These are phyloP conservation scores for Bombus difficillimus DNA, from an alignment of 1,140 invertebrate species.

Conservation along the genomic window DNA sequence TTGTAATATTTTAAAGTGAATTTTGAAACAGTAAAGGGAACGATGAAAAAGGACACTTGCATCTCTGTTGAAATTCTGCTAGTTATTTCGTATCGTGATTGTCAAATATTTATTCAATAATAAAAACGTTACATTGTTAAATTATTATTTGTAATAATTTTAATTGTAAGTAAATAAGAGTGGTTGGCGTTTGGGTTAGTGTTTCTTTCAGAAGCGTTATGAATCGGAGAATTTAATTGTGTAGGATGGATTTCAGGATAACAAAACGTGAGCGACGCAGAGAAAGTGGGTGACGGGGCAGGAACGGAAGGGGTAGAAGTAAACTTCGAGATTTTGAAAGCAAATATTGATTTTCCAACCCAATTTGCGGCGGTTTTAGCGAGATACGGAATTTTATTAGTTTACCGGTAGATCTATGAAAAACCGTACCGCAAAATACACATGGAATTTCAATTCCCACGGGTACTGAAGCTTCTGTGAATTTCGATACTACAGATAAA, in stretches of 20 bases:
- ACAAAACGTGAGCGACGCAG: neutral
- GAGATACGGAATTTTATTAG: conserved; percentile 36
- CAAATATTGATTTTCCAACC: conserved; percentile 37
- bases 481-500: neutral
- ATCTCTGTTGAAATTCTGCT: too few relatives aligned
- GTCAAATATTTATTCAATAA: too few relatives aligned
- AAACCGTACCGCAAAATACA: conserved; percentile 4
- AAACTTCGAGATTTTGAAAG: conserved; percentile 37
- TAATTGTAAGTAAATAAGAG: too few relatives aligned
- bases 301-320: neutral
- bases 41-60: too few relatives aligned
- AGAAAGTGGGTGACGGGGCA: too few relatives aligned
- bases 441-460: neutral
- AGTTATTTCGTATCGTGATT: too few relatives aligned
- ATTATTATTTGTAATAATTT: too few relatives aligned
- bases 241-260: neutral
- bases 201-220: neutral
- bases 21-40: too few relatives aligned
- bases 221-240: conserved; percentile 6
- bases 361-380: conserved; percentile 33
- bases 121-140: too few relatives aligned
- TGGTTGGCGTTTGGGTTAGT: neutral
- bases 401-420: conserved; percentile 30
- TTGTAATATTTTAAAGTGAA: too few relatives aligned
- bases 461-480: neutral